Evolutionary conservation across 2,888 invertebrate genomes (phyloP).

Genomic region (Bombylius major): DNA sequence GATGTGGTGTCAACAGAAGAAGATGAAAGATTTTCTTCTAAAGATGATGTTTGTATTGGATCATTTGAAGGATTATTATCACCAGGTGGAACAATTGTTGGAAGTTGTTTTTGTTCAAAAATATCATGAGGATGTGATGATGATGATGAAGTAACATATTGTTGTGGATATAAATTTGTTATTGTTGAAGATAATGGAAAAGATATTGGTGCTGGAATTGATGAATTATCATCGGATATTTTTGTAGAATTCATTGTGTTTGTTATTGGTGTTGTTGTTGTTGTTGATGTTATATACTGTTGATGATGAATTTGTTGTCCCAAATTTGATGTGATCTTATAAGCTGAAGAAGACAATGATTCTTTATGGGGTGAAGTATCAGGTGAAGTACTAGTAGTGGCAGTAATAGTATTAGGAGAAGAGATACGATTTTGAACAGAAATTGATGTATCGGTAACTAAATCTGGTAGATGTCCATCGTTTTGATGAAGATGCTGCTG

Average conservation of each 20-base stretch:
- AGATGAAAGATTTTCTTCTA: no score
- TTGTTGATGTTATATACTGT: conserved; percentile 10
- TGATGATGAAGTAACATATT: neutral
- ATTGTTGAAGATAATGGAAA: conserved; percentile 6
- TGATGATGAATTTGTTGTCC: conserved; percentile 6
- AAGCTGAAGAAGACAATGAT: no score
- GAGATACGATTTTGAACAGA: neutral
- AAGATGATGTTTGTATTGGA: neutral
- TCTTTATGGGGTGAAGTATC: neutral
- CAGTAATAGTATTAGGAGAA: neutral
- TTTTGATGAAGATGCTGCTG: neutral
- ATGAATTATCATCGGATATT: neutral
- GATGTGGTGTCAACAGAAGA: no score
- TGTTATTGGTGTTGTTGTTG: conserved; percentile 1
- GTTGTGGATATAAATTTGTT: conserved; percentile 3
- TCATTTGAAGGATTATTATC: neutral
- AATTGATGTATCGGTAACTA: neutral
- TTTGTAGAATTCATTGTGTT: neutral
- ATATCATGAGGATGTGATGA: no score
- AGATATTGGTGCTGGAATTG: neutral
- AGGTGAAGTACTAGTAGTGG: neutral
- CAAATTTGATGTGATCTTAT: conserved; percentile 5
- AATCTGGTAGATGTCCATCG: neutral
- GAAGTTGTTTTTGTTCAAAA: no score
- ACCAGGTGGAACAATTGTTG: neutral